Conservation (phyloP, 1,140 invertebrate genomes). For the Eurosta solidaginis region DNA sequence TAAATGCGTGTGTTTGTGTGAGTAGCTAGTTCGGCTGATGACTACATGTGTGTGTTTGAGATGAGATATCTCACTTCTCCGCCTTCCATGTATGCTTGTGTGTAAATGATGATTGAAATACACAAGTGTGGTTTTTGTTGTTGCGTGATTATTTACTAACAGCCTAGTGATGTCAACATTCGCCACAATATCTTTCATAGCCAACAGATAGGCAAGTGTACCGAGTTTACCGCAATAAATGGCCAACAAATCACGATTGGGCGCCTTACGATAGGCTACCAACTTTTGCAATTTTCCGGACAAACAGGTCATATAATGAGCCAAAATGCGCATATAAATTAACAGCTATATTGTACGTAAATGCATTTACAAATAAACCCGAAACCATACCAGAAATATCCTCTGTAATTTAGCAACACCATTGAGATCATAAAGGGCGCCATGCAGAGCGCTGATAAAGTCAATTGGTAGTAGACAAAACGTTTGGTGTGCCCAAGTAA, state of each 20-base stretch:
- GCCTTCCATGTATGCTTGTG: too few species aligned
- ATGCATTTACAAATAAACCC: slow-evolving; percentile 22
- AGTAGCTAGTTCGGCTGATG: too few species aligned
- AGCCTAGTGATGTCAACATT: too few species aligned
- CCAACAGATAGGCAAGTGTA: background rate
- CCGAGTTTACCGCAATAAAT: background rate
- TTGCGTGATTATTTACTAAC: too few species aligned
- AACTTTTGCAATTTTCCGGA: slow-evolving; percentile 29
- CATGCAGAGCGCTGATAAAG: background rate
- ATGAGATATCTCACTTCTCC: too few species aligned
- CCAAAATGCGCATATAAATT: slow-evolving; percentile 28
- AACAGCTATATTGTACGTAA: slow-evolving; percentile 28
- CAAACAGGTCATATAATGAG: background rate
- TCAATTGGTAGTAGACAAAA: background rate
- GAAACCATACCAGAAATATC: slow-evolving; percentile 33
- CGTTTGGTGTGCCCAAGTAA: background rate
- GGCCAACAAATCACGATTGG: background rate
- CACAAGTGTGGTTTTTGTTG: too few species aligned
- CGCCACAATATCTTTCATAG: slow-evolving; percentile 19
- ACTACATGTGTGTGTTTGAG: too few species aligned
- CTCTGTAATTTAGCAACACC: background rate
- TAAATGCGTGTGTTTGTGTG: too few species aligned
- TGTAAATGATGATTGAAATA: too few species aligned
- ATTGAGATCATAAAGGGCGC: background rate
- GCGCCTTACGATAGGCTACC: background rate